Base-by-base conservation (phyloP, 2,113 vertebrate species). In the Trematocara unimaculatum region DNA sequence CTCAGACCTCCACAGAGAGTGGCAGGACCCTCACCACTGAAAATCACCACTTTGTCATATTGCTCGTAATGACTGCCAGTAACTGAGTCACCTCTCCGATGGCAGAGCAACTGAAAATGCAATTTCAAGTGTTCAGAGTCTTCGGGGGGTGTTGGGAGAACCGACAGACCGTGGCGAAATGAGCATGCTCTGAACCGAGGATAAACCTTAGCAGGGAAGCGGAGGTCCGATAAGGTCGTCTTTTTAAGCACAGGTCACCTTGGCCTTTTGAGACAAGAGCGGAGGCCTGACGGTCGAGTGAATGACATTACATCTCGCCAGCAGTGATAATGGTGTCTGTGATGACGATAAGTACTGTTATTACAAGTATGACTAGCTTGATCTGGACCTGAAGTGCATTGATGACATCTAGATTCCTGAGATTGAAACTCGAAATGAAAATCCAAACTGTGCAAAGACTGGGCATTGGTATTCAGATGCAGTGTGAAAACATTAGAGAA, bases 71-170 rank as follows among this genome's bases (percentile, higher is more conserved):
- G 51, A 56, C 79, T 49, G 83, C 70, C 79, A 86, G 33, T 84
- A 72, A 78, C 74, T 80, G 87, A 92, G 84, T 88, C 89, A 84
- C 79, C 67, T 84, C 55, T 84, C 51, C 40, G 23, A 80, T 14
- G 80, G 40, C 31, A n/a, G 74, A 87, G 81, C 13, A 29, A 62
- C 74, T 53, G 72, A 81, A 91, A 89, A 60, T 70, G 87, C 70
- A 79, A 87, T 89, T 86, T 88, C 70, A 89, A 87, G 26, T 54
- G 82, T 80, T 85, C 64, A 67, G 38, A 86, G 56, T 80, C 88
- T 60, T 56, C 8, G 53, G 81, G 81, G 51, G 85, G 67, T 35
- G 77, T 62, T 84, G 86, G 77, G 35, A 79, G 62, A 87, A 42
- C 72, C 79, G 83, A 88, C 82, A 77, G 90, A 90, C 87, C 7